Percentiles rank a stretch among this genome's conserved stretches.
Evolutionary conservation across 2,113 vertebrate species (phyloP).

Genomic region (Ancistrus triradiatus): DNA sequence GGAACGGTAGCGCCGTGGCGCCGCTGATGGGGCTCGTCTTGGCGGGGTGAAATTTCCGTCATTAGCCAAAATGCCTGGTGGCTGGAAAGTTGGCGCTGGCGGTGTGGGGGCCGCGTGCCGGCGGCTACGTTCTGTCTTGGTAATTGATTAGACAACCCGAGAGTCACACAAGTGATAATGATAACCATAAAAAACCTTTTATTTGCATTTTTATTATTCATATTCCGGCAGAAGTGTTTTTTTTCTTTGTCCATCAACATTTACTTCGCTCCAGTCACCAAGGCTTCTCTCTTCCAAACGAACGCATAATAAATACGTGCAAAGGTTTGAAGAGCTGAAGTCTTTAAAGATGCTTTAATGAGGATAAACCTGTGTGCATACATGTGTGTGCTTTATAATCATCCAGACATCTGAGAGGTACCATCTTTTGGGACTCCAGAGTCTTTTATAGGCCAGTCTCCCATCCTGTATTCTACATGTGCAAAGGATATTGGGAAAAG

Average conservation of each 20-base stretch:
- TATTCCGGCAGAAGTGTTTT: constrained; percentile 37
- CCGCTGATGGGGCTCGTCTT: constrained; percentile 74
- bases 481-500: constrained; percentile 33
- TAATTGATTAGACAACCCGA: constrained; percentile 67
- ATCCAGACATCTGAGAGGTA: too few relatives aligned
- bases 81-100: constrained; percentile 60
- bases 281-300: constrained; percentile 16
- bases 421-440: constrained; percentile 30
- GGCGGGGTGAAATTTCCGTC: constrained; percentile 63
- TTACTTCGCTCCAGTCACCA: constrained; percentile 2
- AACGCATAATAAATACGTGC: constrained; percentile 12
- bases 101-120: constrained; percentile 58
- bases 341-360: constrained; percentile 1
- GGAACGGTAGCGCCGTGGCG: constrained; percentile 71
- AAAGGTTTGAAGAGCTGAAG: constrained; percentile 19
- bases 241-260: constrained; percentile 25
- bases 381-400: not conserved
- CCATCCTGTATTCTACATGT: constrained; percentile 28
- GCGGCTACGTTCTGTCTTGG: constrained; percentile 64
- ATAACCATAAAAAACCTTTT: constrained; percentile 39
- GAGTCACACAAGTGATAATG: constrained; percentile 43
- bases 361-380: not conserved
- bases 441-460: constrained; percentile 41
- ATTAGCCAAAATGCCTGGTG: constrained; percentile 77
- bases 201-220: constrained; percentile 45